Evolutionary conservation across 2,797 vertebrate genomes (phyloP), one percentile per base, ranked within the genome.

Genomic region (Rhinella marina): DNA sequence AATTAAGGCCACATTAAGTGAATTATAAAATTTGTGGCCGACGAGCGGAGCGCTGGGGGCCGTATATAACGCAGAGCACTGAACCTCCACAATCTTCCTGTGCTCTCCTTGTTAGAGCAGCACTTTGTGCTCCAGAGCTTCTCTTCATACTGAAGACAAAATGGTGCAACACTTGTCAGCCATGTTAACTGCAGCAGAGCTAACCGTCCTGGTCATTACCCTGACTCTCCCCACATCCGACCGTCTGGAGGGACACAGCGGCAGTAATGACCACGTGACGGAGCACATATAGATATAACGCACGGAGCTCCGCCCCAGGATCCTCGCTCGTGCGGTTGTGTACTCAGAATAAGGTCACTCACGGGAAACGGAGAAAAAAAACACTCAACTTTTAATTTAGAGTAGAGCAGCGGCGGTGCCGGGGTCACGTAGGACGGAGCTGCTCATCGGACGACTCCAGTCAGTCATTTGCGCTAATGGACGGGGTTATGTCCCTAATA

Each of bases 361-460:
- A 91, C 90, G 92, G 92, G 81, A 10, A 78, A 87, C 27, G n/a
- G 95, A 81, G 75, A 62, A 64, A 73, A 95, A 54, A 54, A 54
- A 54, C 52, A 1, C 2, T 1, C 23, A 25, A 94, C 91, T 94
- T 96, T 95, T 95, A 95, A 95, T 95, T 95, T 95, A 95, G 95
- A 90, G 93, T 95, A 94, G 92, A 95, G 92, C 94, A 91, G 72
- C 92, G 85, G 85, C 61, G 85, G 93, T 91, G 88, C 90, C 91
- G 91, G 92, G 94, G 66, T 72, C 89, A 82, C 88, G 90, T 78
- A 78, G 85, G 91, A 89, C 88, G 91, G 86, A 89, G 85, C 90
- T 72, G 12, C 89, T 89, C 93, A 91, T 92, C 87, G 83, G 84
- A 92, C 92, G 93, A 94, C 91, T 94, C 89, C 94, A 95, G 94